A percentile compares a stretch with the other conserved stretches of the same genome.
Evolutionary conservation across 30 jellyfish, hydroid and myxozoan species (phyloP).

Genomic region (Mastigias papua): DNA sequence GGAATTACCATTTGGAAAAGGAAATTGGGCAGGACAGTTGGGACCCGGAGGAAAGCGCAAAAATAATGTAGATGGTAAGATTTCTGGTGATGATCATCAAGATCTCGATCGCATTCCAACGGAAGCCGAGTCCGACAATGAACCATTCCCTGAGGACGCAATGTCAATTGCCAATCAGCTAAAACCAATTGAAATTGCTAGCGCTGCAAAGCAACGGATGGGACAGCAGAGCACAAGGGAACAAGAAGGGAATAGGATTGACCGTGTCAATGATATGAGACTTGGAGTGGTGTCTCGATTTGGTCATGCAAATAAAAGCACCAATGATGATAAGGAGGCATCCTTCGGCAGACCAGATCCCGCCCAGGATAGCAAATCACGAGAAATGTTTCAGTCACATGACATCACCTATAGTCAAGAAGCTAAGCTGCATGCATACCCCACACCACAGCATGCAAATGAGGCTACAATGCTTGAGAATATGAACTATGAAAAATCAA

Average conservation of each 20-base stretch:
- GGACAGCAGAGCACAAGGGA: background rate
- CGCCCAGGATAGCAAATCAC: constrained; percentile 1
- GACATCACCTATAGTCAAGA: background rate
- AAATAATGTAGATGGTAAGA: background rate
- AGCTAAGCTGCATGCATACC: background rate
- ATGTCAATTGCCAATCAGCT: constrained; percentile 28
- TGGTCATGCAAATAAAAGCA: constrained; percentile 2
- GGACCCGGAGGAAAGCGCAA: background rate
- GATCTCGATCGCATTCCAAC: constrained; percentile 55
- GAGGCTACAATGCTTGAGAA: background rate
- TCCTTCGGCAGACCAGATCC: constrained; percentile 16
- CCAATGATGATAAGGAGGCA: constrained; percentile 1
- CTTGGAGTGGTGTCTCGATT: background rate
- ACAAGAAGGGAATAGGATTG: constrained; percentile 5
- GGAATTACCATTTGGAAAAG: background rate
- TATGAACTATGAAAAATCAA: background rate
- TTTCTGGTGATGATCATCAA: constrained; percentile 1
- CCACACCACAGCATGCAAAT: background rate
- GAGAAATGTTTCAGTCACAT: background rate
- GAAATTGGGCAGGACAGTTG: background rate
- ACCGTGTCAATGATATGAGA: background rate
- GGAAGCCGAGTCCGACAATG: constrained; percentile 88
- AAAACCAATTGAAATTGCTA: constrained; percentile 18
- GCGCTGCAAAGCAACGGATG: constrained; percentile 8
- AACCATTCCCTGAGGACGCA: constrained; percentile 66